Conservation (phyloP, 2,797 vertebrate species). For the Hoplostethus atlanticus region DNA sequence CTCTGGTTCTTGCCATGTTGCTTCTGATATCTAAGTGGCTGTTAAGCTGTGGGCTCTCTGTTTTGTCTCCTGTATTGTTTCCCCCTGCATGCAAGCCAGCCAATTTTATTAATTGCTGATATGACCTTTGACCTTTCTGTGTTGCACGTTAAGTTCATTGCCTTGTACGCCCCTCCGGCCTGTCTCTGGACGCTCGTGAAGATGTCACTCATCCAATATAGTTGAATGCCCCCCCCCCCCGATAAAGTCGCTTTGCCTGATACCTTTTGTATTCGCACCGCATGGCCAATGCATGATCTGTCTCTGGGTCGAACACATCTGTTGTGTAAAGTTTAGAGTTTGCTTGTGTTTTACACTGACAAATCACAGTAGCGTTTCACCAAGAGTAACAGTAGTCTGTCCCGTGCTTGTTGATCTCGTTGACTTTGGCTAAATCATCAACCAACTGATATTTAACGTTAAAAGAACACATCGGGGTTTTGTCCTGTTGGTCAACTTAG, state of each 20-base stretch:
- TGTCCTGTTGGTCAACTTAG: background rate
- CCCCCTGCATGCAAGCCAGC: no score
- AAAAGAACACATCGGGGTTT: background rate
- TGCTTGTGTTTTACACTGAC: background rate
- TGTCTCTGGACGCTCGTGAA: background rate
- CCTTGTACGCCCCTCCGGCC: background rate
- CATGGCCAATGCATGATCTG: slow-evolving; percentile 15
- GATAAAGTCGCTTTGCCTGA: slow-evolving; percentile 1
- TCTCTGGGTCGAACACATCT: background rate
- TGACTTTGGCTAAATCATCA: slow-evolving; percentile 16
- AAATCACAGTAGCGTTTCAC: background rate
- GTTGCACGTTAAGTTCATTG: slow-evolving; percentile 1
- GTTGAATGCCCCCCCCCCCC: background rate
- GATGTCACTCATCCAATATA: background rate
- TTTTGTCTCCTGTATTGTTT: background rate
- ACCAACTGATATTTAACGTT: slow-evolving; percentile 3
- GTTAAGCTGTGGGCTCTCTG: background rate
- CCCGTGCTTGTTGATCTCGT: background rate
- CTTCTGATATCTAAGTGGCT: background rate
- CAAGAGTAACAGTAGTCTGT: background rate
- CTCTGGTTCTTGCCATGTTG: background rate
- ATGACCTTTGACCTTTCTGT: slow-evolving; percentile 19
- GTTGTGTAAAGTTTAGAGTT: slow-evolving; percentile 15
- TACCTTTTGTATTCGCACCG: slow-evolving; percentile 15
- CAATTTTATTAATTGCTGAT: slow-evolving; percentile 4